Percentiles rank a stretch among this genome's conserved stretches.
phyloP scores from a whole-genome alignment of 2,113 vertebrate genomes.

The Eira barbara region DNA sequence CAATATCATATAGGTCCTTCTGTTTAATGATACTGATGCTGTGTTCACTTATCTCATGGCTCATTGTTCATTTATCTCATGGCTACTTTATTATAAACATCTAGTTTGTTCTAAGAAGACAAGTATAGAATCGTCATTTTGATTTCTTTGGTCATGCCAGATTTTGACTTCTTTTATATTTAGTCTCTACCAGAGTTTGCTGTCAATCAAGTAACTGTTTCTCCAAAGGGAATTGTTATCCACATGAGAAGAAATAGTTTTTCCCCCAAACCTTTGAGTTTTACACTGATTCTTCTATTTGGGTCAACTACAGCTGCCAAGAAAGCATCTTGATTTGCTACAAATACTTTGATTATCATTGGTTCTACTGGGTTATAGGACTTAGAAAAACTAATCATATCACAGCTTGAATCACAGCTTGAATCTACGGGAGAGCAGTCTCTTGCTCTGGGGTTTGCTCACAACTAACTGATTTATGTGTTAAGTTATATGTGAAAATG shows the following conservation, averaged over 20 bases:
- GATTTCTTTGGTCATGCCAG: neutral
- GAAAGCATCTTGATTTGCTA: neutral
- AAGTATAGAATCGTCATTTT: neutral
- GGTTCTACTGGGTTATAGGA: neutral
- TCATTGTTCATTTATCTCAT: neutral
- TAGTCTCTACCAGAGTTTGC: neutral
- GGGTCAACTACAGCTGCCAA: neutral
- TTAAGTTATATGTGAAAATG: neutral
- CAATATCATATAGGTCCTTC: neutral
- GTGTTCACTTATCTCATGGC: neutral
- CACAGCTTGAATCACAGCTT: neutral
- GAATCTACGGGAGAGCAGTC: neutral
- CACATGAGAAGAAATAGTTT: neutral
- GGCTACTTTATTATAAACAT: neutral
- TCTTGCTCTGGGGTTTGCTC: neutral
- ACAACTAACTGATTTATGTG: neutral
- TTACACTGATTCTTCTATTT: neutral
- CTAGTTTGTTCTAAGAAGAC: neutral
- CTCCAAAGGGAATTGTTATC: neutral
- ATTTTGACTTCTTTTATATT: neutral
- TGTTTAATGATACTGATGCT: neutral
- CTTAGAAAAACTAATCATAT: neutral
- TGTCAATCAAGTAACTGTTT: neutral
- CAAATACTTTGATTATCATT: neutral
- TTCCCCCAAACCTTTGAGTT: neutral